phyloP scores from a whole-genome alignment of 1,140 invertebrate species.

The Calliopsis andreniformis region DNA sequence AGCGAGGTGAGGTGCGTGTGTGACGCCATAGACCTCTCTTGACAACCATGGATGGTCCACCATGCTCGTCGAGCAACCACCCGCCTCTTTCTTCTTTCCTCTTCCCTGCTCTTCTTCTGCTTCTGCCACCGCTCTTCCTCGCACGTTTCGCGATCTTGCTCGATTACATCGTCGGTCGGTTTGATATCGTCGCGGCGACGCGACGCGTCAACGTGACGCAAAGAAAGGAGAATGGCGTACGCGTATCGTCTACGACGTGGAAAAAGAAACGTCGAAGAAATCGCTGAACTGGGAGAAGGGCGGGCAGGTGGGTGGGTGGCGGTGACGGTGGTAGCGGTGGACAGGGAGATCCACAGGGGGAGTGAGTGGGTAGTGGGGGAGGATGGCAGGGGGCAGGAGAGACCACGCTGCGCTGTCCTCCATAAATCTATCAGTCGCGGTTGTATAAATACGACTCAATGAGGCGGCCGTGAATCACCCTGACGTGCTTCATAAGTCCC shows the following conservation, averaged over 20 bases:
- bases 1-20: slow-evolving; percentile 63
- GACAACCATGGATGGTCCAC: slow-evolving; percentile 67
- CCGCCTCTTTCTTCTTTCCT: slow-evolving; percentile 47
- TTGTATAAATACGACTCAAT: slow-evolving; percentile 83
- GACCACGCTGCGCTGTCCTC: slow-evolving; percentile 81
- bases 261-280: neutral
- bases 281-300: neutral
- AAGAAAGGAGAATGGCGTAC: neutral
- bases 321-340: slow-evolving; percentile 23
- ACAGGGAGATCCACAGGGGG: slow-evolving; percentile 43
- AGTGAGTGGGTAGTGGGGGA: slow-evolving; percentile 52
- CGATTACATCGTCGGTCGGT: neutral
- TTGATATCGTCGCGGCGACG: too few species aligned
- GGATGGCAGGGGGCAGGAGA: slow-evolving; percentile 64
- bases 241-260: neutral
- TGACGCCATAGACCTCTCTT: slow-evolving; percentile 68
- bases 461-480: slow-evolving; percentile 82
- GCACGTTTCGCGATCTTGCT: neutral
- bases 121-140: neutral
- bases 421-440: slow-evolving; percentile 82
- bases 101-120: slow-evolving; percentile 42
- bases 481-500: slow-evolving; percentile 83
- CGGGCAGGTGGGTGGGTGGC: slow-evolving; percentile 13
- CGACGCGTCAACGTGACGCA: neutral
- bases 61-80: slow-evolving; percentile 57